Percentiles rank a stretch among this genome's conserved stretches.
Conservation (phyloP, 2,888 invertebrate species). For the Colostygia pectinataria region DNA sequence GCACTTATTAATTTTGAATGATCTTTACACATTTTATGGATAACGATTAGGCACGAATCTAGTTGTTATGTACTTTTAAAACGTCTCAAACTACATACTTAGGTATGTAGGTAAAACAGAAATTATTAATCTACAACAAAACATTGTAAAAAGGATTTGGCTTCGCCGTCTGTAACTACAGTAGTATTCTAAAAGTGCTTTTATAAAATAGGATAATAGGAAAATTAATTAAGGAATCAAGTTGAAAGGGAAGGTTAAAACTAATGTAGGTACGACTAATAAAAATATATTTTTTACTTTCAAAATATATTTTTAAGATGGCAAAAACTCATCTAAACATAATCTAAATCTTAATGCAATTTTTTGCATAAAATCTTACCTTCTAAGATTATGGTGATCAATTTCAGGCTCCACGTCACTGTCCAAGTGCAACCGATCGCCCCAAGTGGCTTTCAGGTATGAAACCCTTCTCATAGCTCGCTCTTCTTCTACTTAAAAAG, state of each 20-base stretch:
- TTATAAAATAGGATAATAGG: no score
- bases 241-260: no score
- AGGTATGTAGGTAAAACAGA: constrained; percentile 12
- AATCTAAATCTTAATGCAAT: no score
- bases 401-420: constrained; percentile 85
- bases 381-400: constrained; percentile 84
- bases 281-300: no score
- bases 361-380: constrained; percentile 68
- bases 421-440: constrained; percentile 88
- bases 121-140: constrained; percentile 45
- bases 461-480: constrained; percentile 94
- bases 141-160: constrained; percentile 35
- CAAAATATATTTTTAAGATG: no score
- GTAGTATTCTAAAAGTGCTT: no score
- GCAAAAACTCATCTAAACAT: no score
- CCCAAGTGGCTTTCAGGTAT: constrained; percentile 96
- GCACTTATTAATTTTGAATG: no score
- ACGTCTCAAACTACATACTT: constrained; percentile 35
- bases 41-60: constrained; percentile 43
- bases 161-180: no score
- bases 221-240: no score
- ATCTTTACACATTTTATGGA: no score
- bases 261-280: no score
- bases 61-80: constrained; percentile 44
- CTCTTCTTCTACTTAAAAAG: constrained; percentile 88